phyloP scores from a whole-genome alignment of 2,797 vertebrate genomes.

The Spondyliosoma cantharus region DNA sequence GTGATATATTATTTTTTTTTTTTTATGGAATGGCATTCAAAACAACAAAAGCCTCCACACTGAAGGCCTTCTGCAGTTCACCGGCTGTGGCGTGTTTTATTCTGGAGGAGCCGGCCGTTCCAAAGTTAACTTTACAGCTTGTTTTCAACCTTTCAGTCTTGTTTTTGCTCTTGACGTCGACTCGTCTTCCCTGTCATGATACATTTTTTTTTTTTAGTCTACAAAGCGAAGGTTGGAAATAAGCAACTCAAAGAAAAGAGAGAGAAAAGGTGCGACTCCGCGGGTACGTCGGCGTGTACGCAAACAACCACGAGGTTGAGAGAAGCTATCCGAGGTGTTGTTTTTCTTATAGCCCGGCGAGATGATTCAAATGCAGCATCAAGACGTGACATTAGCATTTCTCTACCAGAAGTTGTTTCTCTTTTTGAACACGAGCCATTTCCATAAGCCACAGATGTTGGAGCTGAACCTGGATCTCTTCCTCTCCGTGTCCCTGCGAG shows the following conservation, averaged over 20 bases:
- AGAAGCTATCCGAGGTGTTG: constrained; percentile 41
- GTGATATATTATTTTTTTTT: constrained; percentile 25
- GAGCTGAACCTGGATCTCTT: constrained; percentile 56
- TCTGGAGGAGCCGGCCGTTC: constrained; percentile 22
- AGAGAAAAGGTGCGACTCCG: background rate
- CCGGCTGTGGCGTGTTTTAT: background rate
- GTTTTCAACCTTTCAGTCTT: constrained; percentile 24
- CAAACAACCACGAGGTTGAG: constrained; percentile 38
- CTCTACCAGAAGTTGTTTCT: constrained; percentile 45
- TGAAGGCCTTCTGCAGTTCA: background rate
- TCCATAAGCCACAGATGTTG: constrained; percentile 76
- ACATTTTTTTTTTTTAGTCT: constrained; percentile 40
- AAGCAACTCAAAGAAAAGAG: background rate
- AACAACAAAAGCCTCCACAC: constrained; percentile 32
- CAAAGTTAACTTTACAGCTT: constrained; percentile 43
- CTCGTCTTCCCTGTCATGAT: constrained; percentile 24
- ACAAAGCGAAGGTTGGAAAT: constrained; percentile 44
- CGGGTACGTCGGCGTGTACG: constrained; percentile 17
- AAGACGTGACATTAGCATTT: constrained; percentile 64
- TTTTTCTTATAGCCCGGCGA: constrained; percentile 41
- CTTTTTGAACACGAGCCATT: constrained; percentile 59
- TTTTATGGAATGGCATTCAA: constrained; percentile 48
- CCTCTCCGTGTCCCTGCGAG: constrained; percentile 27
- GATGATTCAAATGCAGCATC: constrained; percentile 41
- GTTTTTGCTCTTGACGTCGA: constrained; percentile 23